Evolutionary conservation across 2,113 vertebrate genomes (phyloP), one percentile per base, ranked within the genome.

Genomic region (Phrynosoma blainvillii): DNA sequence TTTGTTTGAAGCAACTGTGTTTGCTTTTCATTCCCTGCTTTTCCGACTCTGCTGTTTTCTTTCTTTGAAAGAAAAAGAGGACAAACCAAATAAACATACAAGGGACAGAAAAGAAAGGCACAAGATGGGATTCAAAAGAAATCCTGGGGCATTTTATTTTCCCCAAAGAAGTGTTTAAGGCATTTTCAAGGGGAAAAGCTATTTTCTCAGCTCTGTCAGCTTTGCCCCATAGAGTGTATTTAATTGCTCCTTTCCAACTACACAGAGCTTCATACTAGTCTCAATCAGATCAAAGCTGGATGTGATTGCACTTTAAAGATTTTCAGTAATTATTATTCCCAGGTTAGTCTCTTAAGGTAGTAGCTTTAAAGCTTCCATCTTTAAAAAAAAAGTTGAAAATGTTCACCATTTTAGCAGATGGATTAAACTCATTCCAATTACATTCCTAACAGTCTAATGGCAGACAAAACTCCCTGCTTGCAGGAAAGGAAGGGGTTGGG

Each of bases 351-450:
- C 94, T 87, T 87, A 92, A 89, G 82, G 56, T 85, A 14, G 2
- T 3, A 89, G 77, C 83, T 89, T 89, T 83, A 83, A 94, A 82
- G 70, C 85, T 91, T 82, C 76, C 2, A 0, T 84, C 88, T 91
- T 93, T 36, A 30, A 62, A 62, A 47, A 88, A 54, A 74, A 81
- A 92, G 80, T 56, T 68, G 93, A 93, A 95, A 95, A 91, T 84
- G 68, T 54, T 85, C 59, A 76, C 0, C 10, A 65, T 89, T 84
- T 92, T 92, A 90, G 52, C 20, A 82, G 86, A 90, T 87, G 73
- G 62, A 71, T 84, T 75, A 93, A 52, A 85, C 79, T n/a, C 76
- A 6, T 40, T 91, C 21, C 68, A 90, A 87, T 93, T 92, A 93
- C 12, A 27, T 65, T 66, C 25, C 59, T 13, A 82, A 21, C 71